phyloP scores from a whole-genome alignment of 2,797 vertebrate genomes.

The Rhinatrema bivittatum region DNA sequence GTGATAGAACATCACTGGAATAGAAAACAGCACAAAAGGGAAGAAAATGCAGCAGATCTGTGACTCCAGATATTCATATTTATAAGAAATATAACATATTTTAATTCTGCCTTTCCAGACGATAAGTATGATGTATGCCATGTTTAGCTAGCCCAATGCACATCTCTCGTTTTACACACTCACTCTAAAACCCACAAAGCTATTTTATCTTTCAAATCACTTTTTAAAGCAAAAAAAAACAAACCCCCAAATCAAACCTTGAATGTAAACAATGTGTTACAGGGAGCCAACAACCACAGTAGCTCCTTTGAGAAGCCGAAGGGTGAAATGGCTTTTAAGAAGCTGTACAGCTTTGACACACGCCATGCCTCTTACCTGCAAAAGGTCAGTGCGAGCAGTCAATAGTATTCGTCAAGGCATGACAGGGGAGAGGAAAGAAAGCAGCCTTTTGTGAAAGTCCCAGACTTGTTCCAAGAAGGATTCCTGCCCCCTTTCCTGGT shows the following conservation, averaged over 20 bases:
- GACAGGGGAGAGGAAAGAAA: constrained; percentile 29
- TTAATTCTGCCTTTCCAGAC: constrained; percentile 20
- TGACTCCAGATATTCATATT: constrained; percentile 25
- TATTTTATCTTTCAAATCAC: constrained; percentile 17
- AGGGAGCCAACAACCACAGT: too few relatives aligned
- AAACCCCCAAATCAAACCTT: too few relatives aligned
- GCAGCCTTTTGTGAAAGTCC: constrained; percentile 19
- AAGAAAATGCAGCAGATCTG: too few relatives aligned
- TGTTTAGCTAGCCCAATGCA: too few relatives aligned
- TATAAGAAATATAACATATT: constrained; percentile 22
- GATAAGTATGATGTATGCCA: too few relatives aligned
- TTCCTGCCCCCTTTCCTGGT: too few relatives aligned
- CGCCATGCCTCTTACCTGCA: constrained; percentile 51
- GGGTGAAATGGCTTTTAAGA: constrained; percentile 21
- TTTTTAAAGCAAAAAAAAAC: constrained; percentile 14
- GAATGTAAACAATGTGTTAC: too few relatives aligned
- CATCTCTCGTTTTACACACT: constrained; percentile 17
- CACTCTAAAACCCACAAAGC: constrained; percentile 28
- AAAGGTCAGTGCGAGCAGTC: constrained; percentile 32
- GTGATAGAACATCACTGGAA: too few relatives aligned
- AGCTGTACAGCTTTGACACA: constrained; percentile 6
- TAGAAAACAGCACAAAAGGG: too few relatives aligned
- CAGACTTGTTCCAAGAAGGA: too few relatives aligned
- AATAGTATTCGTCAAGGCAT: constrained; percentile 36
- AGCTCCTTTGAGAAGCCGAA: too few relatives aligned